phyloP scores from a whole-genome alignment of 2,113 vertebrate species.

The Odontophorus gujanensis region DNA sequence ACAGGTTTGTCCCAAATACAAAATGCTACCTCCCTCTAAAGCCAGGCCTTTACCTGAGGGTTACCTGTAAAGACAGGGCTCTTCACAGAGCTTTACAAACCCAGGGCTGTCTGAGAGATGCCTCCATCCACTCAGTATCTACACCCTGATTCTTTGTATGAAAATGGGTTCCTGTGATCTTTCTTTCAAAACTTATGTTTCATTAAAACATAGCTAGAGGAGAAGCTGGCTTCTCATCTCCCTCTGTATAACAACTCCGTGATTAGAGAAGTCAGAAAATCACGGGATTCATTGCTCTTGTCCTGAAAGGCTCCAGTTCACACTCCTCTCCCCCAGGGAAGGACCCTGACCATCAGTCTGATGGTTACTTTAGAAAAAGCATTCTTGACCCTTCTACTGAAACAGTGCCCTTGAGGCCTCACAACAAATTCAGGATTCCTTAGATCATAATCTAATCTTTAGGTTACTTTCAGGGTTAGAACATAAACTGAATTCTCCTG shows the following conservation, averaged over 20 bases:
- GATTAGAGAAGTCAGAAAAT: slow-evolving; percentile 55
- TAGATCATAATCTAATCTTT: slow-evolving; percentile 60
- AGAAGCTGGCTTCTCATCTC: slow-evolving; percentile 60
- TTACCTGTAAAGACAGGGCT: slow-evolving; percentile 24
- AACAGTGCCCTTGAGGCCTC: slow-evolving; percentile 58
- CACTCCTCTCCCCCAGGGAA: slow-evolving; percentile 30
- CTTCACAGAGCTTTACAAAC: neutral
- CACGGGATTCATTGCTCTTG: slow-evolving; percentile 55
- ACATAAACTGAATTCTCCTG: neutral
- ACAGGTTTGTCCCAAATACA: neutral
- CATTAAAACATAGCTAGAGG: slow-evolving; percentile 71
- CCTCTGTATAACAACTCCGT: slow-evolving; percentile 27
- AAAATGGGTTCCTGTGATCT: slow-evolving; percentile 69
- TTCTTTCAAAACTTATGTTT: slow-evolving; percentile 72
- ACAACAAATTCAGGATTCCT: slow-evolving; percentile 52
- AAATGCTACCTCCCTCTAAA: neutral
- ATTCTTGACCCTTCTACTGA: slow-evolving; percentile 54
- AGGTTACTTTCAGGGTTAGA: slow-evolving; percentile 47
- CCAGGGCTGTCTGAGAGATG: slow-evolving; percentile 57
- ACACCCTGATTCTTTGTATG: slow-evolving; percentile 62
- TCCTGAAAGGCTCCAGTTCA: slow-evolving; percentile 55
- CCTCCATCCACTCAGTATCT: slow-evolving; percentile 52
- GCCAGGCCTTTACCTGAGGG: slow-evolving; percentile 18
- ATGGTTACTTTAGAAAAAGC: slow-evolving; percentile 50
- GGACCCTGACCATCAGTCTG: slow-evolving; percentile 41